Evolutionary conservation across 64 coral and sea anemone species (phyloP), one percentile per base, ranked within the genome.

Genomic region (Pocillopora damicornis): DNA sequence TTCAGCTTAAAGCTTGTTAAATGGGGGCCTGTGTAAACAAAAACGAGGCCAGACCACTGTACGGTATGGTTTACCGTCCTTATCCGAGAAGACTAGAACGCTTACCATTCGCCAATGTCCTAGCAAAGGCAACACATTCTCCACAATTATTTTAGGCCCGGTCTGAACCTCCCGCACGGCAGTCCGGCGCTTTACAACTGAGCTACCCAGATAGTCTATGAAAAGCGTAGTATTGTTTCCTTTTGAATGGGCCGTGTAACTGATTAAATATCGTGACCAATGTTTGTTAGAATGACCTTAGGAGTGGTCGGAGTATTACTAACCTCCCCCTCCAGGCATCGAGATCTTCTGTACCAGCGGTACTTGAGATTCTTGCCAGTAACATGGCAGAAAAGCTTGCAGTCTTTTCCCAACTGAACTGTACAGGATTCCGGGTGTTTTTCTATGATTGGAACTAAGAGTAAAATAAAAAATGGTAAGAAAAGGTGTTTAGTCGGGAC

Each of bases 341-440:
- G 59, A 4, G 93, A 88, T 66, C 93, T 84, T 74, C 89, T 81
- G 79, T 91, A 95, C 93, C 93, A 95, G 20, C 93, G 89, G 80
- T 86, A 95, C 11, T 81, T 82, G 38, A 95, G 93, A 26, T 95
- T 91, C 86, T 95, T 95, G 34, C 93, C 93, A 79, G 56, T 90
- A 65, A 90, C 93, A 76, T 95, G 86, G 73, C 93, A 95, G 61
- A 88, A 88, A 15, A 95, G 65, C 16, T 82, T 91, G 13, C 93
- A 95, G 77, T 95, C 89, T 66, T 78, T 95, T 57, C 93, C 93
- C 59, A 95, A 63, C 62, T 86, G 93, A 8, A 95, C 93, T n/a
- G 93, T 88, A 60, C 93, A 95, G 34, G 93, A 95, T 66, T 78
- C 79, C n/a, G 89, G 93, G 74, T 95, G 93, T 82, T 91, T 69